Evolutionary conservation across 37 sponge, comb jelly and placozoan species (phyloP), one percentile per base, ranked within the genome.

Genomic region (Ianthella basta): DNA sequence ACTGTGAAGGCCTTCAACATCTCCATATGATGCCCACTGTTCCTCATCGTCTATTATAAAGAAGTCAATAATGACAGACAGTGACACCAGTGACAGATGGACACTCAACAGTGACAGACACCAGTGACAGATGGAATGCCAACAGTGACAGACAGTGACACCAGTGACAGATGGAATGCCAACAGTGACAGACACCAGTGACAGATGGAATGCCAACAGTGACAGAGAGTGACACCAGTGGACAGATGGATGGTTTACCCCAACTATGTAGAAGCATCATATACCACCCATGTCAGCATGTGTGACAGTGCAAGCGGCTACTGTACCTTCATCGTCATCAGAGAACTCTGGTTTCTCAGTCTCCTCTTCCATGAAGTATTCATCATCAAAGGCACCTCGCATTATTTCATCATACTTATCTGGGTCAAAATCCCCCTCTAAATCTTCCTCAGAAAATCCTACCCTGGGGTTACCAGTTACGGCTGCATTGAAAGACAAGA

Each of bases 361-460:
- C 25, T 83, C 86, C 32, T 39, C 82, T 44, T 83, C 78, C 15
- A 80, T 57, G 44, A 89, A 93, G 70, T 94, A 94, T 2, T 91
- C 87, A 2, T 93, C 81, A 41, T 83, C 69, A 61, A 91, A 97
- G 15, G 85, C 82, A 35, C 44, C 61, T 69, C 61, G 29, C 98
- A 98, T 98, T 32, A 55, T 69, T 37, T 72, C 72, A 69, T 98
- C 96, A 79, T 94, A 92, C n/a, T 81, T 32, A 37, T 86, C 82
- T 40, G 98, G 88, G 83, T 96, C 96, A 86, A 96, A 96, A 60
- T 96, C 97, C 16, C 84, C 87, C 64, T 90, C 93, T 10, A 96
- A 33, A 60, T 94, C 97, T 4, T 86, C 85, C 27, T 61, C 88
- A 6, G 54, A 66, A 33, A 96, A 88, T 21, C 97, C 97, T n/a